Base-by-base conservation (phyloP, 2,888 invertebrate species). In the Phengaris arion region DNA sequence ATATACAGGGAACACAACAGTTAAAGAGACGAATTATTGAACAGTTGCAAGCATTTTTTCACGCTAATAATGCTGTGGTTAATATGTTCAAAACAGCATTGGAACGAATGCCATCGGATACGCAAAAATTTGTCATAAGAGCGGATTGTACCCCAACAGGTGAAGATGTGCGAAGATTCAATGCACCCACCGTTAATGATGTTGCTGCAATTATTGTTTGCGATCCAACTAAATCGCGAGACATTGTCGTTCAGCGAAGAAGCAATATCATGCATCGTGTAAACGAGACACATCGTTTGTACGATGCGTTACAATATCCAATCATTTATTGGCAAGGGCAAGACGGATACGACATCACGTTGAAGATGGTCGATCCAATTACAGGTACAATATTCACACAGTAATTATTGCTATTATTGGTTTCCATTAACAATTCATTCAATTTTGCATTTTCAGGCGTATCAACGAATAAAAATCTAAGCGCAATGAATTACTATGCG, bases 31-130 rank as follows among this genome's bases (percentile, higher is more conserved):
- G 78, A 79, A 81, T 80, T 80, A 78, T 80, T 77, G 76, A 81
- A 82, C 78, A 80, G 78, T 78, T 81, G 77, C 80, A 81, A 79
- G 78, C 75, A 76, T 80, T 81, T 80, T 78, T 82, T 79, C 81
- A 81, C 77, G 77, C 78, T 76, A 78, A 82, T 77, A 81, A 81
- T 73, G 77, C 77, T 79, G 77, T 80, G 77, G 77, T 81, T 77
- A 79, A 78, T 76, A 77, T 81, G 78, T 81, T 82, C 78, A 81
- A 79, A 79, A 81, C 72, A 77, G 77, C 80, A 77, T 78, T 79
- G 75, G 79, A 80, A 74, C 77, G 22, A 22, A 22, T 22, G 22
- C 22, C 22, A 22, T 80, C 22, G 22, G 22, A 22, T 22, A 22
- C 22, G 22, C 22, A 0, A 0, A 22, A 22, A 22, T 22, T 22